Evolutionary conservation across 2,888 invertebrate genomes (phyloP).

Genomic region (Hydriomena furcata): DNA sequence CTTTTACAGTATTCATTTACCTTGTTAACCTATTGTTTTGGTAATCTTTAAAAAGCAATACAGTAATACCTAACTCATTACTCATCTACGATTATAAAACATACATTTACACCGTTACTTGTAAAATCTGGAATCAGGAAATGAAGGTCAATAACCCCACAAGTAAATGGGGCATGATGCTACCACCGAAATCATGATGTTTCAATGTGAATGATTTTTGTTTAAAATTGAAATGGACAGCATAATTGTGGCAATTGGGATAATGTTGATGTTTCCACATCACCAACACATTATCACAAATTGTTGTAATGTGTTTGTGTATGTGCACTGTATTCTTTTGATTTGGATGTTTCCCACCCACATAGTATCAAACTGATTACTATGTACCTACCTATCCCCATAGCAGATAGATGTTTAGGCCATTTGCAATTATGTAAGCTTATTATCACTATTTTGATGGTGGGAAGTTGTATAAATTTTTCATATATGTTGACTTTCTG

Average conservation of each 20-base stretch:
- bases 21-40: too few species aligned
- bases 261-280: slow-evolving; percentile 11
- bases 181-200: slow-evolving; percentile 26
- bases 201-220: slow-evolving; percentile 17
- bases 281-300: not conserved
- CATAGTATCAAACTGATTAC: too few species aligned
- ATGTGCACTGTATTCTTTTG: not conserved
- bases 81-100: not conserved
- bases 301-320: not conserved
- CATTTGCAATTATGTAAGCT: too few species aligned
- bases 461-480: too few species aligned
- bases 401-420: too few species aligned
- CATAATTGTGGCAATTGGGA: slow-evolving; percentile 15
- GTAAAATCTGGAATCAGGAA: slow-evolving; percentile 58
- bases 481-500: too few species aligned
- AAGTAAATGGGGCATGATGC: slow-evolving; percentile 43
- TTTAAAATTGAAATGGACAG: slow-evolving; percentile 26
- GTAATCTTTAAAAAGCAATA: too few species aligned
- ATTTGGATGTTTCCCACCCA: not conserved
- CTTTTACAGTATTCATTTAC: too few species aligned
- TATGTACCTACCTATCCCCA: too few species aligned
- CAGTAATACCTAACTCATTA: not conserved
- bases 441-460: too few species aligned
- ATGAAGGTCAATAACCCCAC: slow-evolving; percentile 53
- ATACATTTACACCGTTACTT: slow-evolving; percentile 15